Percentiles rank a stretch among this genome's conserved stretches.
Conservation (phyloP, 2,888 invertebrate species). For the Amphiduros pacificus region DNA sequence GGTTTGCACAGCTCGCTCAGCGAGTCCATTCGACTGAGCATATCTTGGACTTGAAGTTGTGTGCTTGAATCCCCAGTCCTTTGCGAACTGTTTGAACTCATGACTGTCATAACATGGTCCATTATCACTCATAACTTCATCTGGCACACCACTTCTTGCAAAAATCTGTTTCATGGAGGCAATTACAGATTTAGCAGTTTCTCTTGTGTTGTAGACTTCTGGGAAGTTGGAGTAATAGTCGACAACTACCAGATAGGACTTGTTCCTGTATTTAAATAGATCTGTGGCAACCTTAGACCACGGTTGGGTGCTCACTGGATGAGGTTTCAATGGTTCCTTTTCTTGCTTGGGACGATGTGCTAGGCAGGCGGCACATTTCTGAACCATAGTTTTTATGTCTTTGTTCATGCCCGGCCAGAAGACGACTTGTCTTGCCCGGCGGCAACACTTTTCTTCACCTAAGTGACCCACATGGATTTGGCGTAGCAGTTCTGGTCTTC, state of each 20-base stretch:
- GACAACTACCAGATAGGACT: constrained; percentile 17
- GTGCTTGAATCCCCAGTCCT: constrained; percentile 4
- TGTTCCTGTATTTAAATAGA: constrained; percentile 11
- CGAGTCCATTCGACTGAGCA: constrained; percentile 31
- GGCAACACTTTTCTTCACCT: constrained; percentile 19
- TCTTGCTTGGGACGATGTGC: background rate
- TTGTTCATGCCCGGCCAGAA: constrained; percentile 29
- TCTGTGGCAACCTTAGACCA: constrained; percentile 19
- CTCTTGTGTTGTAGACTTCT: constrained; percentile 3
- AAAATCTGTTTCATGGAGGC: constrained; percentile 21
- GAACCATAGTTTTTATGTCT: constrained; percentile 20
- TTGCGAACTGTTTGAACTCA: constrained; percentile 25
- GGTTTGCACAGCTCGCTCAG: constrained; percentile 28
- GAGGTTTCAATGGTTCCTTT: constrained; percentile 21
- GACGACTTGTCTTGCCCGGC: constrained; percentile 18
- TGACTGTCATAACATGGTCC: constrained; percentile 25
- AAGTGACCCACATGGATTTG: constrained; percentile 20
- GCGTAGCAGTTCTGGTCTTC: constrained; percentile 9
- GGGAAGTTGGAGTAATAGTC: constrained; percentile 21
- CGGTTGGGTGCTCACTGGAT: constrained; percentile 11
- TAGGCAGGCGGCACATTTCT: constrained; percentile 10
- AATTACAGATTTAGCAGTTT: constrained; percentile 9
- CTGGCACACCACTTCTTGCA: constrained; percentile 29
- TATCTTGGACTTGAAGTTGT: constrained; percentile 27
- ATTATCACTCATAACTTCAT: constrained; percentile 26